A percentile compares a stretch with the other conserved stretches of the same genome.
phyloP scores from a whole-genome alignment of 2,113 vertebrate genomes.

The Gymnobelideus leadbeateri region DNA sequence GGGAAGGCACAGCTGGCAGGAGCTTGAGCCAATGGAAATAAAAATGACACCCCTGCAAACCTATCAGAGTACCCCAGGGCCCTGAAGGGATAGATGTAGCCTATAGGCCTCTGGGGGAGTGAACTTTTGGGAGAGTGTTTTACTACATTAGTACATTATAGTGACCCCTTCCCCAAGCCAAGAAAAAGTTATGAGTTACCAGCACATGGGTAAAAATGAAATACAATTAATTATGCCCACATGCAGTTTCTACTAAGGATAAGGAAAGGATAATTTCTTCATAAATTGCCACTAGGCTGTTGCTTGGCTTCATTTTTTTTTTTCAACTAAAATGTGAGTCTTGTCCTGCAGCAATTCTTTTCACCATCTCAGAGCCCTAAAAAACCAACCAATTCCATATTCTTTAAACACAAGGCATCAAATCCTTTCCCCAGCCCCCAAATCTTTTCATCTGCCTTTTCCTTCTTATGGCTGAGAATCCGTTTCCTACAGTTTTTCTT shows the following conservation, averaged over 20 bases:
- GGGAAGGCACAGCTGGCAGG: neutral
- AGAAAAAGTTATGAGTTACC: neutral
- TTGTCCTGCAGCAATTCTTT: slow-evolving; percentile 6
- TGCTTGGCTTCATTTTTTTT: neutral
- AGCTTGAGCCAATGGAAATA: neutral
- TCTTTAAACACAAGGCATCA: neutral
- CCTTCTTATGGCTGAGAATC: neutral
- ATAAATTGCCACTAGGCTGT: neutral
- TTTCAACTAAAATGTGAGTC: neutral
- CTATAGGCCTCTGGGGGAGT: neutral
- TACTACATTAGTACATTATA: neutral
- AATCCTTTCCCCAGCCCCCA: neutral
- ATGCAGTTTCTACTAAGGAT: neutral
- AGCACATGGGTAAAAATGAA: neutral
- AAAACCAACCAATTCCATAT: neutral
- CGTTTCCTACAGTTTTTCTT: neutral
- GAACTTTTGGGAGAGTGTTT: neutral
- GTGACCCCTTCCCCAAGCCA: neutral
- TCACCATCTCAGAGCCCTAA: neutral
- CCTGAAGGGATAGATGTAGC: neutral
- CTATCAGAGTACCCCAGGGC: neutral
- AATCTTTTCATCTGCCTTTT: neutral
- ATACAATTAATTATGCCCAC: neutral
- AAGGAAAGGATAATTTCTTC: neutral
- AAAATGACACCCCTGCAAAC: neutral